phyloP scores from a whole-genome alignment of 53 echinoderm and acorn worm species.

The Pentamera pediparva region DNA sequence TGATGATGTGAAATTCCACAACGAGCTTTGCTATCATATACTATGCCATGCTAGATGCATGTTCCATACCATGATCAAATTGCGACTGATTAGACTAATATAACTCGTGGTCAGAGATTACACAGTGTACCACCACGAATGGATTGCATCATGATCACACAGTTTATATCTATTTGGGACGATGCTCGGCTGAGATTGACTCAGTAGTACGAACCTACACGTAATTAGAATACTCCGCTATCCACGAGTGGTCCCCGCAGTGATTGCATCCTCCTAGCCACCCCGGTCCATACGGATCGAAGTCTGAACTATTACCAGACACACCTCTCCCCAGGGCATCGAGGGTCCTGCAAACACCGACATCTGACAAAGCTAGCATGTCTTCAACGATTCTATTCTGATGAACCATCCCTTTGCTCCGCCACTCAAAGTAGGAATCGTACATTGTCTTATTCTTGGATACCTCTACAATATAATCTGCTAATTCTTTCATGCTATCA shows the following conservation, averaged over 20 bases:
- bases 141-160: too few relatives aligned
- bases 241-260: background rate
- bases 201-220: too few relatives aligned
- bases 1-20: too few relatives aligned
- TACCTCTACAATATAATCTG: conserved; percentile 32
- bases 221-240: background rate
- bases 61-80: too few relatives aligned
- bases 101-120: too few relatives aligned
- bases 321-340: background rate
- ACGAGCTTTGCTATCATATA: too few relatives aligned
- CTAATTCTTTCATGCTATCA: conserved; percentile 31
- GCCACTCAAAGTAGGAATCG: conserved; percentile 55
- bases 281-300: conserved; percentile 13
- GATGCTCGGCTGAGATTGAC: too few relatives aligned
- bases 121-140: too few relatives aligned
- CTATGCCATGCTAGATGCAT: too few relatives aligned
- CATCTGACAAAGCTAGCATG: background rate
- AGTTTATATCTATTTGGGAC: too few relatives aligned
- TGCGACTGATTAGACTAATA: too few relatives aligned
- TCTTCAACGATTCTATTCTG: background rate
- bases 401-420: conserved; percentile 28
- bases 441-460: conserved; percentile 36
- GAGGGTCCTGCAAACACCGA: background rate
- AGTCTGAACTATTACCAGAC: background rate
- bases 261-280: conserved; percentile 14